Base-by-base conservation (phyloP, 1,140 invertebrate genomes). In the Bradysia coprophila region DNA sequence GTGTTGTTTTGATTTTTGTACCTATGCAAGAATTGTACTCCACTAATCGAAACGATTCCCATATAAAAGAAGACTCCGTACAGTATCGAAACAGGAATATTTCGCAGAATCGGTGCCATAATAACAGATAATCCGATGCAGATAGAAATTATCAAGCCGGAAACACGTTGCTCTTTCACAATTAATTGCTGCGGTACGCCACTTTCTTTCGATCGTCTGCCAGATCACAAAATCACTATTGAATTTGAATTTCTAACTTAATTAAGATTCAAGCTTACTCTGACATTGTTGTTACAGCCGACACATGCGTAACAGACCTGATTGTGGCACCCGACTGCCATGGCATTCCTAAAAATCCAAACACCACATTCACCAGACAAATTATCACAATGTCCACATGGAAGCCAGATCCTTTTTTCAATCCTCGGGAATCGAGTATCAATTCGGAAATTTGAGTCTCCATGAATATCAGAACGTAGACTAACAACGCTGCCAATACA, bases 31-130 rank as follows among this genome's bases (percentile, higher is more conserved):
- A 92, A 74, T 60, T 92, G 87, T 19, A 91, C 84, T 36, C 86
- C 86, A 52, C 76, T 78, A 4, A 86, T 78, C 1, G 87, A 83
- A 0, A 85, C 86, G 38, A 91, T 76, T 21, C 91, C 91, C 78
- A 94, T 88, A 63, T 94, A 95, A 0, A 94, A 68, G 58, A 95
- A 95, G 2, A 94, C 82, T 16, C 91, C 91, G 56, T 93, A 86
- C 2, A 95, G 66, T 21, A 90, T 87, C 10, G 89, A 73, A 67
- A 92, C 81, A 1, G 90, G 88, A 38, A 92, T 79, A 15, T 77
- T 62, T 19, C 77, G 65, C 22, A 95, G 62, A 21, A 87, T 60
- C 19, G 76, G 69, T 19, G 81, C 73, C 71, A 83, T 79, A 4
- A 81, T 55, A 6, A 90, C 76, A 3, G 85, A 87, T 2, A 85